A percentile compares a stretch with the other conserved stretches of the same genome.
Conservation (phyloP, 2,113 vertebrate species). For the Gobiocypris rarus region DNA sequence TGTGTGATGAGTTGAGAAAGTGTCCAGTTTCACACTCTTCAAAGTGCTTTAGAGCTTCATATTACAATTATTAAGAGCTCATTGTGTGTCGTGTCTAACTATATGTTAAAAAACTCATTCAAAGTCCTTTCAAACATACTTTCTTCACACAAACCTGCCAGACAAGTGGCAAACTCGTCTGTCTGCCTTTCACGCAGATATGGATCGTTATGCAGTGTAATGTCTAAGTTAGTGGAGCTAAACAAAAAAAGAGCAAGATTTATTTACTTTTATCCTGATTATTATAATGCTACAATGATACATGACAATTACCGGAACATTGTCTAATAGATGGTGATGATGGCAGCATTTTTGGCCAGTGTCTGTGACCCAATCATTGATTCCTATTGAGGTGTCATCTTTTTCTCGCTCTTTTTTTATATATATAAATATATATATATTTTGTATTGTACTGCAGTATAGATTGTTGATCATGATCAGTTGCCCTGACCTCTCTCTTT, state of each 20-base stretch:
- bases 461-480: not conserved
- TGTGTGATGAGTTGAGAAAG: not conserved
- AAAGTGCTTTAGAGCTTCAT: not conserved
- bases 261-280: not conserved
- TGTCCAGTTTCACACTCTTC: slow-evolving; percentile 7
- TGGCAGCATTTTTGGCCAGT: slow-evolving; percentile 8
- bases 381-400: not conserved
- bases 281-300: not conserved
- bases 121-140: slow-evolving; percentile 16
- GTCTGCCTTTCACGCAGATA: slow-evolving; percentile 34
- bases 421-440: no score
- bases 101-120: not conserved
- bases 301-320: not conserved
- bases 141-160: slow-evolving; percentile 42
- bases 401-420: no score
- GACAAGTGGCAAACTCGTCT: slow-evolving; percentile 45
- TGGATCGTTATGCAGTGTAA: no score
- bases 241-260: not conserved
- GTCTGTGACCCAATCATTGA: not conserved
- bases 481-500: not conserved
- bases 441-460: not conserved
- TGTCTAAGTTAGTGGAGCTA: not conserved
- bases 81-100: not conserved
- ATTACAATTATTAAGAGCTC: not conserved
- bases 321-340: not conserved